Evolutionary conservation across 2,113 vertebrate species (phyloP).

Genomic region (Amazona guildingii): DNA sequence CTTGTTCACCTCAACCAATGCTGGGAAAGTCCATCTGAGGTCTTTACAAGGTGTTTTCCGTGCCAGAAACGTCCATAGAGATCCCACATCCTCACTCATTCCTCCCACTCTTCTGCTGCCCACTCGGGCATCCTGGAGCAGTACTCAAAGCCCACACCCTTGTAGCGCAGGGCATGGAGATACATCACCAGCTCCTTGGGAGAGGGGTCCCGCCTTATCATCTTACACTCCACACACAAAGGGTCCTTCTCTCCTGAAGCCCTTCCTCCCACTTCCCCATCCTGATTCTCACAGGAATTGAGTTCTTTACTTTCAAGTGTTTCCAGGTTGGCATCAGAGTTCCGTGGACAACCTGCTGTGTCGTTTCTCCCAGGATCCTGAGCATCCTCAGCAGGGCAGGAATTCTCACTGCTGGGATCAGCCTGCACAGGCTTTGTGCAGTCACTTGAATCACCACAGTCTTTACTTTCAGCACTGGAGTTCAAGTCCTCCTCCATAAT

Average conservation of each 20-base stretch:
- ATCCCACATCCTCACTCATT: constrained; percentile 7
- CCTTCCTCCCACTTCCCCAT: rapidly evolving
- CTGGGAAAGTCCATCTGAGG: background rate
- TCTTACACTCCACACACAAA: constrained; percentile 88
- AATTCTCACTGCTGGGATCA: background rate
- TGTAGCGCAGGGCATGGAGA: constrained; percentile 91
- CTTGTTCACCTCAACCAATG: background rate
- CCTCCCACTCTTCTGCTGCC: constrained; percentile 90
- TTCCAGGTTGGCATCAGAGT: background rate
- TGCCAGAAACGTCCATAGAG: rapidly evolving
- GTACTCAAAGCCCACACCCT: constrained; percentile 92
- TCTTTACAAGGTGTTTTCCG: rapidly evolving
- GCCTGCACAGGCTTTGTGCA: background rate
- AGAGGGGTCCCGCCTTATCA: constrained; percentile 82
- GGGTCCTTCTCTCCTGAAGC: constrained; percentile 74
- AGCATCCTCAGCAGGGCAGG: background rate
- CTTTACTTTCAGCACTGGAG: background rate
- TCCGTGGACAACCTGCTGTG: rapidly evolving
- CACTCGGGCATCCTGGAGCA: constrained; percentile 86
- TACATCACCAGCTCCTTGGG: constrained; percentile 94
- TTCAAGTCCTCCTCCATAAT: constrained; percentile 72
- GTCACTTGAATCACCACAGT: background rate
- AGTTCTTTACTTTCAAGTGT: background rate
- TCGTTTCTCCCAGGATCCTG: background rate
- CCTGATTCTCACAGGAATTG: background rate